phyloP scores from a whole-genome alignment of 2,888 invertebrate genomes.

The Orthosia gothica region DNA sequence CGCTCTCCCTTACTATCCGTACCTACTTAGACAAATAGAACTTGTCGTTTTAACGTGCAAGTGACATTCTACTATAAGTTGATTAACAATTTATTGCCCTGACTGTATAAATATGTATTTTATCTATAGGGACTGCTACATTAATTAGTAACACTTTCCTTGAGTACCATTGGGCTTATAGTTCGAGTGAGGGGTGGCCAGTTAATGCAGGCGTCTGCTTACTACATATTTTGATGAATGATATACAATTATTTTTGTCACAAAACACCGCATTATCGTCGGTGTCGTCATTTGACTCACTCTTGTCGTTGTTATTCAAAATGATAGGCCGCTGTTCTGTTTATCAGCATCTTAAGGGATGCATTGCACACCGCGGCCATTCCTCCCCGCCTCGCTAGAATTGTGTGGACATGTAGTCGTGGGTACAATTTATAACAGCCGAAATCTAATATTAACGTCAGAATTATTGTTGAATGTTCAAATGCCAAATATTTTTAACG shows the following conservation, averaged over 20 bases:
- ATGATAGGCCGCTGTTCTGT: not conserved
- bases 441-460: not conserved
- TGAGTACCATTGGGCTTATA: not conserved
- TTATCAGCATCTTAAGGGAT: conserved; percentile 10
- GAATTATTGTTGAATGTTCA: conserved; percentile 12
- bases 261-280: not conserved
- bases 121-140: not conserved
- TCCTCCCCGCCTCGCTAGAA: not conserved
- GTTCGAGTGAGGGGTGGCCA: not conserved
- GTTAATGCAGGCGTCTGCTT: not conserved
- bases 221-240: not conserved
- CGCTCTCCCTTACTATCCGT: no score
- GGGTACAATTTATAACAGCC: not conserved
- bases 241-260: no score
- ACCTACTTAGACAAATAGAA: not conserved
- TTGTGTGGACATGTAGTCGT: not conserved
- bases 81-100: not conserved
- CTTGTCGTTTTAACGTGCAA: not conserved
- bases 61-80: not conserved
- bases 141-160: conserved; percentile 8
- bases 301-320: not conserved
- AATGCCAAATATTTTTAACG: conserved; percentile 34
- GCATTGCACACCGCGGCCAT: not conserved
- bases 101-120: not conserved
- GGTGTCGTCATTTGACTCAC: not conserved